A percentile compares a stretch with the other conserved stretches of the same genome.
phyloP scores from a whole-genome alignment of 1,140 invertebrate genomes.

The Agrypnia vestita region DNA sequence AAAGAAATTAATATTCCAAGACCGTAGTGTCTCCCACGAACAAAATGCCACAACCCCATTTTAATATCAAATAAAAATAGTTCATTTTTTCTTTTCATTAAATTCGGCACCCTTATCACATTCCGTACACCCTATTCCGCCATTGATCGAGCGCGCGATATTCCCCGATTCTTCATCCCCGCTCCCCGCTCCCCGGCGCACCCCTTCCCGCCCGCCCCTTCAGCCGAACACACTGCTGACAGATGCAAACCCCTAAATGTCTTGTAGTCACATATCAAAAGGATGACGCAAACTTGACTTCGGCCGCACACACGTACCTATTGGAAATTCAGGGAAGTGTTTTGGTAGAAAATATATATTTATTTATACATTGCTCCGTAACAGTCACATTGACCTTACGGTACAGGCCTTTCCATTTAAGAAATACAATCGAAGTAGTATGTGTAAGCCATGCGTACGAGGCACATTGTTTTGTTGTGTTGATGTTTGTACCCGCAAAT shows the following conservation, averaged over 20 bases:
- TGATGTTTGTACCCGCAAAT: too few species aligned
- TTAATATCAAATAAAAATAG: too few species aligned
- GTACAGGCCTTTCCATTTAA: too few species aligned
- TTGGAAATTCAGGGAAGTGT: slow-evolving; percentile 2
- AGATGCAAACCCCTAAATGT: slow-evolving; percentile 37
- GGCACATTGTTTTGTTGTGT: too few species aligned
- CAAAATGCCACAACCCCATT: too few species aligned
- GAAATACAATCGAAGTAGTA: too few species aligned
- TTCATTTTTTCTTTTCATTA: neutral
- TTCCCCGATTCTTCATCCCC: neutral
- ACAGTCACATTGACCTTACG: too few species aligned
- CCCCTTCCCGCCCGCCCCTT: neutral
- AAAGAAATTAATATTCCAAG: too few species aligned
- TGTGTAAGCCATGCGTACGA: too few species aligned
- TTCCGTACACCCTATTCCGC: neutral
- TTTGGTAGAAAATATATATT: too few species aligned
- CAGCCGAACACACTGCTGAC: slow-evolving; percentile 29
- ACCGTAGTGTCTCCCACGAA: too few species aligned
- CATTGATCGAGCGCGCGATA: neutral
- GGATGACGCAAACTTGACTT: slow-evolving; percentile 41
- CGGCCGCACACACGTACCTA: neutral
- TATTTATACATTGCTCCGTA: too few species aligned
- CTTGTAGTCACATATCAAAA: slow-evolving; percentile 40
- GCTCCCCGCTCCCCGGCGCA: neutral
- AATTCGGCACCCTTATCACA: neutral